Percentiles rank a stretch among this genome's conserved stretches.
phyloP scores from a whole-genome alignment of 2,113 vertebrate genomes.

The Geococcyx californianus region DNA sequence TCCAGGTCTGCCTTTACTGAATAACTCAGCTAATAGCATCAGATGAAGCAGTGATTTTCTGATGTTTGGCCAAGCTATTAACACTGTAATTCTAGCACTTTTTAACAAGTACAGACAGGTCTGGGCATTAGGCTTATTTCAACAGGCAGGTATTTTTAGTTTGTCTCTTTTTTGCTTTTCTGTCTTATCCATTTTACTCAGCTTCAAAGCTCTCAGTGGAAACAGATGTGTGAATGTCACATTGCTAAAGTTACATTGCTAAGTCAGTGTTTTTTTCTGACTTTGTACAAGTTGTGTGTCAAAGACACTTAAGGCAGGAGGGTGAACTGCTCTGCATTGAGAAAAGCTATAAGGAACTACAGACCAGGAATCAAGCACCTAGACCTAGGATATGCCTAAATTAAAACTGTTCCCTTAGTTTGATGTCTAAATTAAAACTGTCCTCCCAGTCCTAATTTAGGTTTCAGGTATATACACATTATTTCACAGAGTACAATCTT shows the following conservation, averaged over 20 bases:
- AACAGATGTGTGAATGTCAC: constrained; percentile 12
- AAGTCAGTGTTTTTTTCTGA: not conserved
- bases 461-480: not conserved
- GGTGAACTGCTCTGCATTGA: not conserved
- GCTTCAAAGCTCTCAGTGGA: not conserved
- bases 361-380: not conserved
- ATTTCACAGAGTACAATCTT: not conserved
- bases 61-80: constrained; percentile 43
- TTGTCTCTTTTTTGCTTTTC: not conserved
- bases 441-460: not conserved
- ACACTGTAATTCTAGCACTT: constrained; percentile 4
- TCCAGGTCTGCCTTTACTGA: not conserved
- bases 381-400: not conserved
- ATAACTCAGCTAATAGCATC: not conserved
- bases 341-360: not conserved
- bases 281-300: not conserved
- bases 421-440: not conserved
- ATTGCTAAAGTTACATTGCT: not conserved
- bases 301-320: not conserved
- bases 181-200: not conserved
- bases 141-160: not conserved
- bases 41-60: constrained; percentile 37
- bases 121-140: not conserved
- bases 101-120: constrained; percentile 51
- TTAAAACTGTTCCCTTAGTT: not conserved